These are phyloP conservation scores for Spisula subtruncata DNA, from an alignment of 2,888 invertebrate genomes.

Conservation along the genomic window DNA sequence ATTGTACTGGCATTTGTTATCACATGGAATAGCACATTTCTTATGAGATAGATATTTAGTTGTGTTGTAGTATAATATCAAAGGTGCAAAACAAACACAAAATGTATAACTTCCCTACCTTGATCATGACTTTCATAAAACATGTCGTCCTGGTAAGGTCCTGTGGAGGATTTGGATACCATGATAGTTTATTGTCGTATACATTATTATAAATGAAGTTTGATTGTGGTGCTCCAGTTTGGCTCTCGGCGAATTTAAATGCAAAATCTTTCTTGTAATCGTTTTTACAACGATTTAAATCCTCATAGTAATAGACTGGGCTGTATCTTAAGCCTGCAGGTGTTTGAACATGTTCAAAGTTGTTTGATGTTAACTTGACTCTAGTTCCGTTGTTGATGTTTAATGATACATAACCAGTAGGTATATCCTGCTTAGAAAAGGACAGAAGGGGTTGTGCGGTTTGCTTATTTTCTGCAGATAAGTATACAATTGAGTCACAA, in stretches of 20 bases:
- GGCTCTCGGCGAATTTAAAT: constrained; percentile 19
- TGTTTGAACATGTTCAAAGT: constrained; percentile 12
- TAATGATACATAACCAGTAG: not conserved
- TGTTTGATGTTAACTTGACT: constrained; percentile 7
- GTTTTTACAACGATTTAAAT: not conserved
- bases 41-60: too few species aligned
- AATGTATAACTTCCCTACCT: too few species aligned
- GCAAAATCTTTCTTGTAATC: constrained; percentile 12
- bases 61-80: too few species aligned
- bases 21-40: too few species aligned
- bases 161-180: constrained; percentile 32
- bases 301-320: constrained; percentile 30
- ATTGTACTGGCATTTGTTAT: too few species aligned
- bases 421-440: constrained; percentile 26
- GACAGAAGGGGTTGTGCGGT: not conserved
- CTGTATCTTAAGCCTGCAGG: not conserved
- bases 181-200: constrained; percentile 34
- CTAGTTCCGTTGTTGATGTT: constrained; percentile 30
- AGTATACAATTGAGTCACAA: constrained; percentile 25
- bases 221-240: not conserved
- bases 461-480: constrained; percentile 23
- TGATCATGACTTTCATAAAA: constrained; percentile 20
- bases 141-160: constrained; percentile 6
- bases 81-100: too few species aligned
- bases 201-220: constrained; percentile 4